Percentiles rank a stretch among this genome's conserved stretches.
Evolutionary conservation across 1,140 invertebrate species (phyloP).

Genomic region (Eurosta solidaginis): DNA sequence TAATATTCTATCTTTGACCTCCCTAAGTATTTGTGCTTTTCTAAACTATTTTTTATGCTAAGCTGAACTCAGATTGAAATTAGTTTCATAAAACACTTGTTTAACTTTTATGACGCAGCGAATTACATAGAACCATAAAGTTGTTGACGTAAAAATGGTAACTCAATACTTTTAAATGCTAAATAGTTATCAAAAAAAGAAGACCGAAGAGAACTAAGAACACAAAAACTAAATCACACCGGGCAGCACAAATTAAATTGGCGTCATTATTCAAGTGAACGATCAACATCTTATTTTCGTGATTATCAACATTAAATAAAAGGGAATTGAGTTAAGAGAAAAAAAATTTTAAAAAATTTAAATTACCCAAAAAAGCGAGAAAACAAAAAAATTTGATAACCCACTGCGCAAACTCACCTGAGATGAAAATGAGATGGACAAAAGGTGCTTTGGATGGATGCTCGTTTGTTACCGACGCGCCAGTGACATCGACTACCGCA

Average conservation of each 20-base stretch:
- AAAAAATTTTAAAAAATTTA: background rate
- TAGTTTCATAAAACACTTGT: background rate
- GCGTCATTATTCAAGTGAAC: slow-evolving; percentile 26
- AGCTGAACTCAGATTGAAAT: background rate
- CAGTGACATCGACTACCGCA: slow-evolving; percentile 4
- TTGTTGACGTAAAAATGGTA: slow-evolving; percentile 27
- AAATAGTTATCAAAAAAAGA: background rate
- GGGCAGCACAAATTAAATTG: slow-evolving; percentile 26
- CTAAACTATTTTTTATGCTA: too few species aligned
- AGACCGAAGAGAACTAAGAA: background rate
- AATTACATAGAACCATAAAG: slow-evolving; percentile 21
- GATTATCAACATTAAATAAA: background rate
- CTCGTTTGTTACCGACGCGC: background rate
- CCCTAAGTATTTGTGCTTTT: too few species aligned
- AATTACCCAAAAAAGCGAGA: background rate
- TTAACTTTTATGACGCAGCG: background rate
- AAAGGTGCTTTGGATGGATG: background rate
- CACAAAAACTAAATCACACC: background rate
- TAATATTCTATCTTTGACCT: too few species aligned
- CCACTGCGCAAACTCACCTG: background rate
- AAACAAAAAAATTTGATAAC: background rate
- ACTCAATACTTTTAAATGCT: background rate
- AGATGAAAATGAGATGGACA: background rate
- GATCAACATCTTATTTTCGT: slow-evolving; percentile 23
- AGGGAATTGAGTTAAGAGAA: background rate